Evolutionary conservation across 2,113 vertebrate species (phyloP), one percentile per base, ranked within the genome.

Genomic region (Ochotona curzoniae): DNA sequence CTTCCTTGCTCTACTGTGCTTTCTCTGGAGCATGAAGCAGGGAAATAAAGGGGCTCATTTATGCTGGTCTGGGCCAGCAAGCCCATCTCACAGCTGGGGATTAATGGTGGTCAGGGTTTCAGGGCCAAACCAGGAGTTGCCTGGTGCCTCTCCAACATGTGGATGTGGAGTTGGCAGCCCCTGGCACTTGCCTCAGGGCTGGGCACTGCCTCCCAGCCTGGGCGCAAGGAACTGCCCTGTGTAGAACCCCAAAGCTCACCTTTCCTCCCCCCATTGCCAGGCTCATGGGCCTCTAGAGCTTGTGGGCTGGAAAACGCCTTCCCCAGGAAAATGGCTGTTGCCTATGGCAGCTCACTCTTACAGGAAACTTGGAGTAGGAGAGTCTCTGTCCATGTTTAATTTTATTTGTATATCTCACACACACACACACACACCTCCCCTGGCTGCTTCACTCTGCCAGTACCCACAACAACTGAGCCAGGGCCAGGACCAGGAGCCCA

Each of bases 1-100:
- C 93, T 92, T 89, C 64, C 83, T 61, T 13, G 63, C 8, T 64
- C 85, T 66, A 76, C 73, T 74, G 57, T 28, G 87, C 90, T 84
- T 57, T 54, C 91, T 91, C 86, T 74, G 18, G 35, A 12, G 23
- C 2, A 0, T 30, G 85, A 90, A 93, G 73, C 91, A 76, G 83
- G 88, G 49, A 64, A 88, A 95, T 87, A 87, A 93, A 97, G 90
- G 84, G 82, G 88, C 88, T 92, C 38, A 51, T 95, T 92, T 91
- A 91, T 66, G 12, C 73, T 11, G 35, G 54, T 17, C 73, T 5
- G 49, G 85, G 90, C 78, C 69, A 2, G 10, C 1, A 0, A 28
- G 84, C 23, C 9, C 94, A 69, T 92, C 96, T 89, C 87, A n/a
- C 21, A 60, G 70, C 87, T 0, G 83, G 82, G 83, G 18, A 49